These are phyloP conservation scores for Ischnus inquisitorius DNA, from an alignment of 2,888 invertebrate species.

Conservation along the genomic window DNA sequence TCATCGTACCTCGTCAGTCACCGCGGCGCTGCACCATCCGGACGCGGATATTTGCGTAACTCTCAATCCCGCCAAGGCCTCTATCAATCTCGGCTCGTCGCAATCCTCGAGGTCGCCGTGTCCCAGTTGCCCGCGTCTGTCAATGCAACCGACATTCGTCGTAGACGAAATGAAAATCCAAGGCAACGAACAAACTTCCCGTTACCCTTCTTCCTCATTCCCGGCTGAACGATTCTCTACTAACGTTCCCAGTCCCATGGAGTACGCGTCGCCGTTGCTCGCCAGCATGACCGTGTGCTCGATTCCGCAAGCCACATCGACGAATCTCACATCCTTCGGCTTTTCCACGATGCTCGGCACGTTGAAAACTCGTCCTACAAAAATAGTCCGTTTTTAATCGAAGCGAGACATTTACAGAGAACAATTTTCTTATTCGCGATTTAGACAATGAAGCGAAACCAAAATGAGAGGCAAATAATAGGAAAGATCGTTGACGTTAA, in stretches of 20 bases:
- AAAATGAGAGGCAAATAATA: no score
- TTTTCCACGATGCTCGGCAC: slow-evolving; percentile 88
- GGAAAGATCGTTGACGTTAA: no score
- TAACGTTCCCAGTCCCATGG: slow-evolving; percentile 95
- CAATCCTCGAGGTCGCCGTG: slow-evolving; percentile 90
- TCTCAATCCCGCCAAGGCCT: slow-evolving; percentile 91
- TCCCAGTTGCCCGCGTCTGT: slow-evolving; percentile 95
- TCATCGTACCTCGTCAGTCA: slow-evolving; percentile 87
- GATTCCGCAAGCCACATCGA: slow-evolving; percentile 91
- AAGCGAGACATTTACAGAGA: neutral
- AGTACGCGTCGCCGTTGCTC: slow-evolving; percentile 90
- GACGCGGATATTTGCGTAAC: slow-evolving; percentile 91
- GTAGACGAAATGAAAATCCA: neutral
- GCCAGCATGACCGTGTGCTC: slow-evolving; percentile 93
- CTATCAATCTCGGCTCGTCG: slow-evolving; percentile 89
- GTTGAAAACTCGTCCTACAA: slow-evolving; percentile 87
- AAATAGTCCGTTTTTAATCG: neutral
- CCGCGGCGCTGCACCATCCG: slow-evolving; percentile 94
- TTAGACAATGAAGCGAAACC: no score
- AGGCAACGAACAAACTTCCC: slow-evolving; percentile 16
- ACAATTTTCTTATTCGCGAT: no score
- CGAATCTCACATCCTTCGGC: slow-evolving; percentile 86
- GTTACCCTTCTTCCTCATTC: neutral
- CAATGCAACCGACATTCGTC: slow-evolving; percentile 37
- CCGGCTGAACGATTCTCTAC: slow-evolving; percentile 68